Conservation (phyloP, 2,888 invertebrate genomes). For the Camponotus fellah region DNA sequence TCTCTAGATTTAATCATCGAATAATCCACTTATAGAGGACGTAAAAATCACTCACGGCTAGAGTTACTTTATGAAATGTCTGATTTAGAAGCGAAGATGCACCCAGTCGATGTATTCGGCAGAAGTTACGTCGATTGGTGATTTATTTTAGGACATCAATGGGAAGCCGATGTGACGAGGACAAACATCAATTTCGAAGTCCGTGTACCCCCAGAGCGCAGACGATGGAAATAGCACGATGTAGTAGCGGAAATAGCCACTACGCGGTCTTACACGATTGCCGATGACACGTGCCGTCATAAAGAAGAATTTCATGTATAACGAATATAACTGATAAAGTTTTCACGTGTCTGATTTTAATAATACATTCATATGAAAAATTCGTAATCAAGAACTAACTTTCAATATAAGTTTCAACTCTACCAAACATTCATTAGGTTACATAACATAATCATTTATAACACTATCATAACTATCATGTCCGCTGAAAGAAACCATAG, state of each 20-base stretch:
- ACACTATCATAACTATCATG: background rate
- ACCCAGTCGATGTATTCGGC: slow-evolving; percentile 58
- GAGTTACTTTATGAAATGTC: slow-evolving; percentile 33
- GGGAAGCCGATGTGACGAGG: slow-evolving; percentile 54
- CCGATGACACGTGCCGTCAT: slow-evolving; percentile 63
- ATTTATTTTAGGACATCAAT: slow-evolving; percentile 71
- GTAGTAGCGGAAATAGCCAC: slow-evolving; percentile 68
- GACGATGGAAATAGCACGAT: slow-evolving; percentile 69
- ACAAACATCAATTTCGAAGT: slow-evolving; percentile 68
- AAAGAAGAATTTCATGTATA: slow-evolving; percentile 54
- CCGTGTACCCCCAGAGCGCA: slow-evolving; percentile 63
- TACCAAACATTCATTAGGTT: background rate
- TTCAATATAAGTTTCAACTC: background rate
- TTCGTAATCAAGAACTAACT: background rate
- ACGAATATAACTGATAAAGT: background rate
- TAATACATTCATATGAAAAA: background rate
- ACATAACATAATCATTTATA: slow-evolving; percentile 15
- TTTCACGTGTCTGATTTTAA: background rate
- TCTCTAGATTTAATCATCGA: slow-evolving; percentile 1
- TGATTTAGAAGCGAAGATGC: slow-evolving; percentile 46
- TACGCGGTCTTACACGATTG: slow-evolving; percentile 46
- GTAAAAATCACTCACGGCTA: slow-evolving; percentile 25
- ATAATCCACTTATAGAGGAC: background rate
- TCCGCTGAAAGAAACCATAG: slow-evolving; percentile 13
- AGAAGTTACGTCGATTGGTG: slow-evolving; percentile 56